Evolutionary conservation across 2,797 vertebrate genomes (phyloP), one percentile per base, ranked within the genome.

Genomic region (Spinibarbus caldwelli): DNA sequence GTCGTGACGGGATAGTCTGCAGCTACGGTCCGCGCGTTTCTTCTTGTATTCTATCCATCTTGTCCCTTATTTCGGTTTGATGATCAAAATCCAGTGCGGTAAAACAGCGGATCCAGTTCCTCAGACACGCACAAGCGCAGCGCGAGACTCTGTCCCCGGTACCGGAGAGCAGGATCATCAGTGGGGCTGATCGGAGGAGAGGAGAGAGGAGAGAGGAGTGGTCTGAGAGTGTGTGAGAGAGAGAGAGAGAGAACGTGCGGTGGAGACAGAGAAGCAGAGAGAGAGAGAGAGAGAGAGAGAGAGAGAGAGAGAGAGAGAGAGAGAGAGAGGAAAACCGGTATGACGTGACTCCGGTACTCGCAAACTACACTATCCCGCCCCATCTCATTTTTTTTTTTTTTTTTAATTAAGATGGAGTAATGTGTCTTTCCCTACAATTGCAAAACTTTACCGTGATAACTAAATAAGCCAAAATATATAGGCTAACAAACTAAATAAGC

Each of bases 101-200:
- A 10, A 80, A 73, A 45, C 7, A 52, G 59, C 68, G 62, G 6
- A 15, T 41, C 41, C 14, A 73, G 79, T 86, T 89, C 87, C 82
- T 90, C 81, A 86, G 80, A 87, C 88, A 88, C 82, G 91, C n/a
- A 66, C 73, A 71, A 85, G 85, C 72, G 78, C 67, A 86, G 81
- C 82, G 84, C 90, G 91, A 88, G 91, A 93, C 90, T 91, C 91
- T 87, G 89, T 76, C 70, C 83, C 87, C 67, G 84, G 70, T 81
- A 89, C 87, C 90, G 90, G 88, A 89, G 89, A 82, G 62, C 82
- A 87, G 83, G 86, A 82, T 68, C 43, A 57, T 70, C 86, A 43
- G 45, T 68, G 70, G 57, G 19, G 64, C 21, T 84, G 66, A 71
- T 78, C 17, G 57, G 76, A 70, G 47, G 54, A 57, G 66, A 76